Conservation (phyloP, 1,140 invertebrate species). For the Panulirus ornatus region DNA sequence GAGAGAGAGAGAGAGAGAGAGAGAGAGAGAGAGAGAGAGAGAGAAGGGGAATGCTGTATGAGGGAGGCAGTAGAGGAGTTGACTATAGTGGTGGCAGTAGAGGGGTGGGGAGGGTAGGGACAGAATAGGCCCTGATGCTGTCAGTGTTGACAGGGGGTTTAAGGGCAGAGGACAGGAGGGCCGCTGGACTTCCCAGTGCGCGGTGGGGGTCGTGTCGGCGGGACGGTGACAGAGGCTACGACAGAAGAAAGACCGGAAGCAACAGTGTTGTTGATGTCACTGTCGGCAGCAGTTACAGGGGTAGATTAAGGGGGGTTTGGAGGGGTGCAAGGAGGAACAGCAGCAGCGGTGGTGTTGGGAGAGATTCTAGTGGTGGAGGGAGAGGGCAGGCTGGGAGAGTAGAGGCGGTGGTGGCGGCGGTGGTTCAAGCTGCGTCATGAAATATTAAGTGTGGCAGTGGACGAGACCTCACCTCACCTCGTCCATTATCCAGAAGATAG, state of each 20-base stretch:
- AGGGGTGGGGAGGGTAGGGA: not conserved
- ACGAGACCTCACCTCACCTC: not conserved
- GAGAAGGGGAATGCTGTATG: not conserved
- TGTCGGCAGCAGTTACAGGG: no score
- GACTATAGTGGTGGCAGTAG: not conserved
- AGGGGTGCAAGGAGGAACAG: not conserved
- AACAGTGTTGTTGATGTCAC: no score
- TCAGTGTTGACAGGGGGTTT: no score
- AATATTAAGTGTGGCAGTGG: conserved; percentile 2
- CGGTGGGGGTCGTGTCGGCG: no score
- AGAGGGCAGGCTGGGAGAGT: not conserved
- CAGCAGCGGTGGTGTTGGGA: not conserved
- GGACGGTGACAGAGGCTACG: no score
- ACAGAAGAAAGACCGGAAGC: not conserved
- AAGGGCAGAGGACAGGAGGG: not conserved
- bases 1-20: not conserved
- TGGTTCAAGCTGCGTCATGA: not conserved
- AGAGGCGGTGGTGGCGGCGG: no score
- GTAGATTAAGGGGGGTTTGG: not conserved
- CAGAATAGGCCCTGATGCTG: no score
- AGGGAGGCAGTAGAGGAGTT: not conserved
- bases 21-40: not conserved
- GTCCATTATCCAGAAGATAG: not conserved
- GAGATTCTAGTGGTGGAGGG: not conserved
- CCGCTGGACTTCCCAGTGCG: no score